Evolutionary conservation across 2,888 invertebrate genomes (phyloP).

Genomic region (Drosophila paracracens): DNA sequence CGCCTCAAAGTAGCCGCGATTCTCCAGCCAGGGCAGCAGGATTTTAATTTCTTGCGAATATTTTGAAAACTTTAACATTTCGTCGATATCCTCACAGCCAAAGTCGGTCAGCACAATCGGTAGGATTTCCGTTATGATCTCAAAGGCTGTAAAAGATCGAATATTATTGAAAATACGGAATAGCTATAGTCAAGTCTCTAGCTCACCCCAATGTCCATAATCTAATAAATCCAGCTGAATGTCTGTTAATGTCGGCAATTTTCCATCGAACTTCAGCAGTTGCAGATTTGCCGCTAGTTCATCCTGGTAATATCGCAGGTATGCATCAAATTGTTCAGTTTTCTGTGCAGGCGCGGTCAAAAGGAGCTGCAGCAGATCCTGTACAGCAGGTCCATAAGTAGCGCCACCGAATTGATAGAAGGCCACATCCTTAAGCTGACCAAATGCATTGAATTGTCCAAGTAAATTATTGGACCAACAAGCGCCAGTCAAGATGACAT

Average conservation of each 20-base stretch:
- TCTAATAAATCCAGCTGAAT: constrained; percentile 73
- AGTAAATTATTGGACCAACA: constrained; percentile 79
- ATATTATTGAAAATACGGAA: neutral
- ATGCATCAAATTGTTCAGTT: constrained; percentile 71
- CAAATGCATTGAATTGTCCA: constrained; percentile 65
- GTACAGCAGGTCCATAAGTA: constrained; percentile 69
- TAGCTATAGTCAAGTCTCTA: neutral
- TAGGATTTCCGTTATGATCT: constrained; percentile 53
- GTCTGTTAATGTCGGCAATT: constrained; percentile 73
- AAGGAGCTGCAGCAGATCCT: constrained; percentile 77
- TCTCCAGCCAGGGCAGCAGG: constrained; percentile 68
- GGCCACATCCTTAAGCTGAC: constrained; percentile 60
- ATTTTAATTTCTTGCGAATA: constrained; percentile 52
- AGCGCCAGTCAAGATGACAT: constrained; percentile 72
- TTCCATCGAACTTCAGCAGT: constrained; percentile 64
- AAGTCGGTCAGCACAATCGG: constrained; percentile 52
- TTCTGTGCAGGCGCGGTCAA: constrained; percentile 73
- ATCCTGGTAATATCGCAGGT: constrained; percentile 72
- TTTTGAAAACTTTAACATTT: constrained; percentile 40
- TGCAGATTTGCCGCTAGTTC: constrained; percentile 63
- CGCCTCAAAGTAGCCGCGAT: constrained; percentile 66
- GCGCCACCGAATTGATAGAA: constrained; percentile 72
- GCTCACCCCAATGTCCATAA: constrained; percentile 70
- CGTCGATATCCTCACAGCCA: constrained; percentile 36
- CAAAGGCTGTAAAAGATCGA: constrained; percentile 35